Conservation (phyloP, 2,888 invertebrate species). For the Cheilosia soror region DNA sequence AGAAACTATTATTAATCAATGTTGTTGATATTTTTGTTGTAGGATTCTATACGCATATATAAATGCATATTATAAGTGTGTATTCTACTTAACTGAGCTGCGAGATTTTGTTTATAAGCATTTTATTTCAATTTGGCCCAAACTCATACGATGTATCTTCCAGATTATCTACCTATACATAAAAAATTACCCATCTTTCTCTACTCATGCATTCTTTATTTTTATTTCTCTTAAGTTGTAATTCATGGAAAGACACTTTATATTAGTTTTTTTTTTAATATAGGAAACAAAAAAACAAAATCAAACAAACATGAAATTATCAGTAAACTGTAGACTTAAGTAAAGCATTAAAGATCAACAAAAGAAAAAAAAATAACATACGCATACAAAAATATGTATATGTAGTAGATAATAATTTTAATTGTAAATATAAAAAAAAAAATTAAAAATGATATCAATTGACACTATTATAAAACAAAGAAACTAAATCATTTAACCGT, state of each 20-base stretch:
- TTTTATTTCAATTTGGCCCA: constrained; percentile 26
- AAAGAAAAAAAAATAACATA: constrained; percentile 31
- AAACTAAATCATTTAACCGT: constrained; percentile 37
- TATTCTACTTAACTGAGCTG: constrained; percentile 64
- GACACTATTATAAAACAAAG: constrained; percentile 35
- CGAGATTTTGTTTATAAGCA: constrained; percentile 59
- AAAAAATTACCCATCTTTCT: constrained; percentile 19
- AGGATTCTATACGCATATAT: constrained; percentile 69
- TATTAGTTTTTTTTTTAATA: constrained; percentile 29
- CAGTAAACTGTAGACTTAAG: constrained; percentile 63
- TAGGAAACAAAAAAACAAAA: constrained; percentile 19
- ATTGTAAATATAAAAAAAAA: constrained; percentile 59
- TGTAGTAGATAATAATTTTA: constrained; percentile 57
- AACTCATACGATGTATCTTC: constrained; percentile 44
- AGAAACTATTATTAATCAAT: constrained; percentile 74
- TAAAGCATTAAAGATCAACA: constrained; percentile 67
- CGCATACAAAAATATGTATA: constrained; percentile 49
- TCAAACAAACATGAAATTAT: constrained; percentile 67
- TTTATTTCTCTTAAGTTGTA: constrained; percentile 39
- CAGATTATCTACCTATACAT: constrained; percentile 30
- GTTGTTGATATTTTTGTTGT: constrained; percentile 75
- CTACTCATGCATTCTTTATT: constrained; percentile 41
- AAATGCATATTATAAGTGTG: constrained; percentile 47
- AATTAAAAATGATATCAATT: constrained; percentile 38
- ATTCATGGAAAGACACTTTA: constrained; percentile 68